Conservation (phyloP, 2,113 vertebrate genomes). For the Gopherus flavomarginatus region DNA sequence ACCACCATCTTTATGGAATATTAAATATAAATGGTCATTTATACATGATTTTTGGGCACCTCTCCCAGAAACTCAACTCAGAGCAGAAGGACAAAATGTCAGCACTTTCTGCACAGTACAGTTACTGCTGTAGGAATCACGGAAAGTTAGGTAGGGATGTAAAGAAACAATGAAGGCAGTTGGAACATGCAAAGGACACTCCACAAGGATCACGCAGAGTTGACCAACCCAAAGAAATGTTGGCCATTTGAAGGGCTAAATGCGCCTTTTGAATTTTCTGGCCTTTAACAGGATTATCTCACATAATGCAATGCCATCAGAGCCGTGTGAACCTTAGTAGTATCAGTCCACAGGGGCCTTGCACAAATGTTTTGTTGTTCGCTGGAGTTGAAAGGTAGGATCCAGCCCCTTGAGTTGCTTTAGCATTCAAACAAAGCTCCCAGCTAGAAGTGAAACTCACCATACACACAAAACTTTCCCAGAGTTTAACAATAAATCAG, state of each 20-base stretch:
- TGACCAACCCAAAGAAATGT: background rate
- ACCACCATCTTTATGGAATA: background rate
- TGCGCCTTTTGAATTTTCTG: background rate
- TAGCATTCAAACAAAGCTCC: background rate
- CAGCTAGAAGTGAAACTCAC: accelerated
- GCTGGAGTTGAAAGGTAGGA: background rate
- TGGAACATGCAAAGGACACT: accelerated
- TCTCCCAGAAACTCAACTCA: background rate
- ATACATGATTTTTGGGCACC: accelerated
- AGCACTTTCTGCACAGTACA: accelerated
- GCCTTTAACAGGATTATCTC: background rate
- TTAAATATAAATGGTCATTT: accelerated
- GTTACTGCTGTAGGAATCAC: background rate
- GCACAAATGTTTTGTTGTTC: background rate
- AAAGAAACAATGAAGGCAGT: accelerated
- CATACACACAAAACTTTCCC: background rate
- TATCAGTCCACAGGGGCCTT: accelerated
- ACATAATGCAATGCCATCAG: background rate
- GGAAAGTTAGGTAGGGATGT: background rate
- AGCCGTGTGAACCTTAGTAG: background rate
- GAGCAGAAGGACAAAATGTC: background rate
- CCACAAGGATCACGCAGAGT: accelerated
- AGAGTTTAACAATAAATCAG: background rate
- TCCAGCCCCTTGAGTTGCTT: accelerated
- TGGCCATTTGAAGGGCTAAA: background rate